Evolutionary conservation across 2,113 vertebrate species (phyloP).

Genomic region (Brachirus orientalis): DNA sequence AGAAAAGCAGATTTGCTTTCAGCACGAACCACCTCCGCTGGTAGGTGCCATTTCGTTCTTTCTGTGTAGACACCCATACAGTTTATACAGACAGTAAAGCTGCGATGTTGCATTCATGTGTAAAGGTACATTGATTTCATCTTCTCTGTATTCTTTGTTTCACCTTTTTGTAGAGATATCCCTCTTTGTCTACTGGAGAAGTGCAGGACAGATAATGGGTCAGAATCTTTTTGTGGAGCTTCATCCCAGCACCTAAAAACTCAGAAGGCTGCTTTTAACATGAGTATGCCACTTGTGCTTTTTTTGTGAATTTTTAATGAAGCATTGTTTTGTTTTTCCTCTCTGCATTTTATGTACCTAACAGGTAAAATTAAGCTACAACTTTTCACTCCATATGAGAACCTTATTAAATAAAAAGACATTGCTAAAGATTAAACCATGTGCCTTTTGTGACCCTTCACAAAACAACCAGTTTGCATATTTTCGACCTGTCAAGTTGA

Average conservation of each 20-base stretch:
- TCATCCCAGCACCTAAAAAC: slow-evolving; percentile 73
- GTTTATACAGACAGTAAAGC: background rate
- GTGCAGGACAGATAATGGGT: slow-evolving; percentile 76
- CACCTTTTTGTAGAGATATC: slow-evolving; percentile 85
- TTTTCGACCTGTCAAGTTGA: too few species aligned
- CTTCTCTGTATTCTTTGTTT: background rate
- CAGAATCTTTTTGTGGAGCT: slow-evolving; percentile 79
- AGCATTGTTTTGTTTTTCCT: too few species aligned
- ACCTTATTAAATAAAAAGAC: too few species aligned
- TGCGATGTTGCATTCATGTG: background rate
- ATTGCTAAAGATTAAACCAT: too few species aligned
- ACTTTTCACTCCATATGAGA: too few species aligned
- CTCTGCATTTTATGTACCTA: too few species aligned
- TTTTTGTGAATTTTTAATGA: background rate
- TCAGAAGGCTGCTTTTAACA: background rate
- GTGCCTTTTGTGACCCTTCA: too few species aligned
- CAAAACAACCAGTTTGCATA: too few species aligned
- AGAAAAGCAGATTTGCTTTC: slow-evolving; percentile 85
- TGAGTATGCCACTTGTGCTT: background rate
- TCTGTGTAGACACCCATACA: slow-evolving; percentile 37
- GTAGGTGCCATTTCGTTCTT: slow-evolving; percentile 75
- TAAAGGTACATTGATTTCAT: background rate
- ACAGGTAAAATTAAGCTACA: too few species aligned
- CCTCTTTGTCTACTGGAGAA: slow-evolving; percentile 80
- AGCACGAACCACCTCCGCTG: slow-evolving; percentile 83